These are phyloP conservation scores for Anoura caudifer DNA, from an alignment of 2,113 vertebrate genomes.

Conservation along the genomic window DNA sequence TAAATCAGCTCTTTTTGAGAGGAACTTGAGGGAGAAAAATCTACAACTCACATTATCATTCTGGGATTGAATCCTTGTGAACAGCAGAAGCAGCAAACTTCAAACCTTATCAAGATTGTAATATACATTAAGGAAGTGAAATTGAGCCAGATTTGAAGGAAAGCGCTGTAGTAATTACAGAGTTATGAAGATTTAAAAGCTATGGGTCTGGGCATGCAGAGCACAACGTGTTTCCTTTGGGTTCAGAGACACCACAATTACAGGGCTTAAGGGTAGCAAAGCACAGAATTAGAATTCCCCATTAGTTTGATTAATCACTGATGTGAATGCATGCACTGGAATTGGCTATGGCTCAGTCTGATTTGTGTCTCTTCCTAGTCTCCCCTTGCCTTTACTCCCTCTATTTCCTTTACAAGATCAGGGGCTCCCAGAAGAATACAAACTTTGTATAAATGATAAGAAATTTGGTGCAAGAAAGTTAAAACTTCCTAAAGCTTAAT, in stretches of 20 bases:
- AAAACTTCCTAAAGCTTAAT: slow-evolving; percentile 66
- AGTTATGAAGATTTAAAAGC: slow-evolving; percentile 77
- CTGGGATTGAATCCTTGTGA: slow-evolving; percentile 54
- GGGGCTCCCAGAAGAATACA: slow-evolving; percentile 5
- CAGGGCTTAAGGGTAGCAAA: slow-evolving; percentile 71
- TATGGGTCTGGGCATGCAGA: slow-evolving; percentile 71
- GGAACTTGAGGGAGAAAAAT: slow-evolving; percentile 42
- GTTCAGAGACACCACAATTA: slow-evolving; percentile 73
- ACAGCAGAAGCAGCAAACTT: slow-evolving; percentile 61
- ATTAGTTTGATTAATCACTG: slow-evolving; percentile 76
- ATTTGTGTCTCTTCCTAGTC: slow-evolving; percentile 46
- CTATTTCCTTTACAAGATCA: slow-evolving; percentile 53
- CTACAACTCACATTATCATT: slow-evolving; percentile 48
- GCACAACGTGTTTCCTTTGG: slow-evolving; percentile 70
- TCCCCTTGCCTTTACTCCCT: background rate
- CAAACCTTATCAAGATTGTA: slow-evolving; percentile 73
- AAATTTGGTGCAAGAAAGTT: slow-evolving; percentile 49
- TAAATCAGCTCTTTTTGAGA: slow-evolving; percentile 59
- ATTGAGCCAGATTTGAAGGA: slow-evolving; percentile 75
- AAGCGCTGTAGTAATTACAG: slow-evolving; percentile 75
- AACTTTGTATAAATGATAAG: slow-evolving; percentile 48
- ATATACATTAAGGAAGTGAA: slow-evolving; percentile 77
- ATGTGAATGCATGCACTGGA: slow-evolving; percentile 61
- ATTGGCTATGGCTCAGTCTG: slow-evolving; percentile 48
- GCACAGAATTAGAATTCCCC: slow-evolving; percentile 71